Percentiles rank a stretch among this genome's conserved stretches.
Conservation (phyloP, 2,888 invertebrate genomes). For the Cantharis flavilabris region DNA sequence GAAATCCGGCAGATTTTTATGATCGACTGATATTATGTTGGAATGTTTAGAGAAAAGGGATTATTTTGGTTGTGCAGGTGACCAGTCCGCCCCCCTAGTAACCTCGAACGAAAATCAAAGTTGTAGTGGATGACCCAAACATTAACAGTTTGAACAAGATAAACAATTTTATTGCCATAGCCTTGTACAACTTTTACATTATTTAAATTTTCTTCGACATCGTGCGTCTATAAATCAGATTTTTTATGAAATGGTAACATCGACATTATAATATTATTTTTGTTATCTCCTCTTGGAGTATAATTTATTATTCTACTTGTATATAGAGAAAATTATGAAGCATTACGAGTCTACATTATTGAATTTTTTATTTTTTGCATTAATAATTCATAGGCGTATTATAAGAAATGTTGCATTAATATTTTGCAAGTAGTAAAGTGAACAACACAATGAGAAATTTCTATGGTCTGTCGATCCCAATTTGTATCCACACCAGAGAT, state of each 20-base stretch:
- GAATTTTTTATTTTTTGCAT: background rate
- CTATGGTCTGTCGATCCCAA: slow-evolving; percentile 40
- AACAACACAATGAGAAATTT: slow-evolving; percentile 43
- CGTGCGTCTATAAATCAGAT: background rate
- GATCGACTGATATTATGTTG: no score
- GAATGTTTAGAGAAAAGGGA: no score
- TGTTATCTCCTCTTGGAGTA: background rate
- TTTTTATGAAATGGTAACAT: background rate
- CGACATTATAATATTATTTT: background rate
- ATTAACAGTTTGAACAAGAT: background rate
- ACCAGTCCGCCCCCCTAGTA: background rate
- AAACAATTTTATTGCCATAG: background rate
- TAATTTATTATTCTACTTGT: background rate
- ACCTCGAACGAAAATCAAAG: background rate
- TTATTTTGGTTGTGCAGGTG: no score
- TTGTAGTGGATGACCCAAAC: background rate
- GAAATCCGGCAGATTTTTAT: no score
- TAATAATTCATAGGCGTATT: background rate
- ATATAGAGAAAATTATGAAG: slow-evolving; percentile 1
- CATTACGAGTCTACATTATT: background rate
- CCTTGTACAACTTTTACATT: background rate
- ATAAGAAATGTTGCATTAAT: slow-evolving; percentile 27
- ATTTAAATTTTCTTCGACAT: background rate
- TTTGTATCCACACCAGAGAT: slow-evolving; percentile 9
- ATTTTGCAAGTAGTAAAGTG: slow-evolving; percentile 34